A percentile compares a stretch with the other conserved stretches of the same genome.
Conservation (phyloP, 2,113 vertebrate species). For the Pelvicachromis taeniatus region DNA sequence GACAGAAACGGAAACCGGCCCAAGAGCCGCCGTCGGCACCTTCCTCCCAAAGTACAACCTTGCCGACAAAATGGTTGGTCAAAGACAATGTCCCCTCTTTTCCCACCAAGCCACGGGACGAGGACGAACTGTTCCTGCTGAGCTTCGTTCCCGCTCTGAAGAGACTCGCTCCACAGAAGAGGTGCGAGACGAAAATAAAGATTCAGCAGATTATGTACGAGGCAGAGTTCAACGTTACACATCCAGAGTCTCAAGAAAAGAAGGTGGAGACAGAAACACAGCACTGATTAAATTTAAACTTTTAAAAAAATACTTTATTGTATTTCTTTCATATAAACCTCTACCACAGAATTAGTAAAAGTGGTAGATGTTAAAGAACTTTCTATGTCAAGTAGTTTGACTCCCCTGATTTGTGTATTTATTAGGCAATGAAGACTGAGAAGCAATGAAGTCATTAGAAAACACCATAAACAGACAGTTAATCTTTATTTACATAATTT, state of each 20-base stretch:
- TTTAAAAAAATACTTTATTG: not conserved
- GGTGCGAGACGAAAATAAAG: constrained; percentile 68
- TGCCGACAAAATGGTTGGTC: constrained; percentile 32
- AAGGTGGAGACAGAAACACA: not conserved
- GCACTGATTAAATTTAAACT: not conserved
- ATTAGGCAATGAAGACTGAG: not conserved
- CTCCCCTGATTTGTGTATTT: not conserved
- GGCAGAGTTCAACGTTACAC: constrained; percentile 57
- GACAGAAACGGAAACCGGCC: constrained; percentile 12
- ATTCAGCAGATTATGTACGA: constrained; percentile 71
- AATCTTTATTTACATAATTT: constrained; percentile 49
- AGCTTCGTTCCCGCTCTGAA: constrained; percentile 68
- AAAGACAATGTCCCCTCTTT: constrained; percentile 42
- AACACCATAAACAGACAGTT: not conserved
- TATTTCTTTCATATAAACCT: constrained; percentile 1
- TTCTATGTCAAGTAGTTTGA: not conserved
- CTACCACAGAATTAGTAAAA: not conserved
- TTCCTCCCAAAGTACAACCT: not conserved
- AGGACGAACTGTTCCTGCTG: constrained; percentile 68
- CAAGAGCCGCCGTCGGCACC: not conserved
- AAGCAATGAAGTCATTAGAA: not conserved
- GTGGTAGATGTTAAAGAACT: not conserved
- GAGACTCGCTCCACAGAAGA: constrained; percentile 63
- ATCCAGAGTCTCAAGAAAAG: constrained; percentile 11
- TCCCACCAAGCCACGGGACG: constrained; percentile 39